Percentiles rank a stretch among this genome's conserved stretches.
These are phyloP conservation scores for Falco concolor DNA, from an alignment of 2,797 vertebrate genomes.

Conservation along the genomic window DNA sequence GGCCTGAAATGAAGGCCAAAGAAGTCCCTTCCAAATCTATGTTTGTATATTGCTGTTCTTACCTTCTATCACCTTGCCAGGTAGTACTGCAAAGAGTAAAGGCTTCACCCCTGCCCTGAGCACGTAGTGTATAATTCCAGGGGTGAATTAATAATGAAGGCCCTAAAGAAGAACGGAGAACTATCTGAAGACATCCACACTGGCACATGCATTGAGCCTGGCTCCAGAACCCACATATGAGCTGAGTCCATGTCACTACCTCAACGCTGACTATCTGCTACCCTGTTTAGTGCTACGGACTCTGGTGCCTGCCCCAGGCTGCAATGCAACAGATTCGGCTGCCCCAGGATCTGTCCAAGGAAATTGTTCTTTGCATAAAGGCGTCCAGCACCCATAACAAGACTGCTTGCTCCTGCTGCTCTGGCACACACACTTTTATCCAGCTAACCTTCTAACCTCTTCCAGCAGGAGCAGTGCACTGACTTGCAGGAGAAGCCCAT, in stretches of 20 bases:
- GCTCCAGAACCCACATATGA: neutral
- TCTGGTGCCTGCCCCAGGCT: neutral
- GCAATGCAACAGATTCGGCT: neutral
- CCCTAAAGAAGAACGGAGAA: neutral
- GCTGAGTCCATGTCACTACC: neutral
- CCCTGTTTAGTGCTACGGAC: neutral
- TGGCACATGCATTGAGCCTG: neutral
- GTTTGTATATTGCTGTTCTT: neutral
- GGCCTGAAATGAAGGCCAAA: neutral
- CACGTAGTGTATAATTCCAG: neutral
- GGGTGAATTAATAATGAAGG: accelerated
- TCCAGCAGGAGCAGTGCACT: neutral
- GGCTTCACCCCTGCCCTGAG: neutral
- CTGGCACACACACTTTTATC: neutral
- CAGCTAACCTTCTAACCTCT: neutral
- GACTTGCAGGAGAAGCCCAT: neutral
- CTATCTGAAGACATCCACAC: neutral
- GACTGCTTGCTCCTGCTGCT: neutral
- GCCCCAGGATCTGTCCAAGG: neutral
- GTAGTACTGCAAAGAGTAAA: neutral
- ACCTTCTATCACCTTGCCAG: neutral
- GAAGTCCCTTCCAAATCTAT: neutral
- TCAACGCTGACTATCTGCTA: accelerated
- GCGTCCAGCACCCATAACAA: neutral
- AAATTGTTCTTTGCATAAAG: neutral